Evolutionary conservation across 2,797 vertebrate genomes (phyloP), one percentile per base, ranked within the genome.

Genomic region (Dicrostonyx torquatus): DNA sequence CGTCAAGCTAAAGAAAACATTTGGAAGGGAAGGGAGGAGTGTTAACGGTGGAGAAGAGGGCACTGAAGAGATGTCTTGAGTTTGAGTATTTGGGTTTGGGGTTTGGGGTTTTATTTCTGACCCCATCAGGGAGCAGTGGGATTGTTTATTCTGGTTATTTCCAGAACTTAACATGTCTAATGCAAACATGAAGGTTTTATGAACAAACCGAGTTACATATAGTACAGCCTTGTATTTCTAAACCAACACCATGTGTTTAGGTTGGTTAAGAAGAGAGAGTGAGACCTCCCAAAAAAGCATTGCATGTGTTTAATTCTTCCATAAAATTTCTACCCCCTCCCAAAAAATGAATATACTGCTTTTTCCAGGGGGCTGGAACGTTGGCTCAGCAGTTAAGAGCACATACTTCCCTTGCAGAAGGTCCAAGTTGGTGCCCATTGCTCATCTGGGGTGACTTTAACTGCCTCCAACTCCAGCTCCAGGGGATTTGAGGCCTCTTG

Each of bases 171-270:
- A 29, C 73, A 68, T 85, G 80, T 95, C 94, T 96, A 97, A 97
- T 45, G 85, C 80, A 97, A 97, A 97, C 94, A 96, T 3, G 40
- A 87, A 93, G 93, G 80, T 89, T 97, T 97, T 96, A 95, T 92
- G 91, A 96, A 95, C 91, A 94, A 93, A 94, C 93, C 90, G 76
- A 96, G 78, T 92, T 89, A 87, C 77, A 91, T 86, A 97, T 85
- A 97, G 96, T 95, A 83, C 93, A 86, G 77, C 93, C 87, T 92
- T 97, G 92, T 97, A 97, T 75, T 95, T 94, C 84, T 90, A 85
- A 78, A 87, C 68, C 92, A 95, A 90, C 50, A 66, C 76, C 26
- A 15, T 79, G 62, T 95, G 78, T 79, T 95, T 95, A 91, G 45
- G n/a, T 87, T 89, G 78, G 95, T 82, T 45, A 10, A 5, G 50